These are phyloP conservation scores for Drosophila nr. perissopoda DNA, from an alignment of 2,888 invertebrate species.

Conservation along the genomic window DNA sequence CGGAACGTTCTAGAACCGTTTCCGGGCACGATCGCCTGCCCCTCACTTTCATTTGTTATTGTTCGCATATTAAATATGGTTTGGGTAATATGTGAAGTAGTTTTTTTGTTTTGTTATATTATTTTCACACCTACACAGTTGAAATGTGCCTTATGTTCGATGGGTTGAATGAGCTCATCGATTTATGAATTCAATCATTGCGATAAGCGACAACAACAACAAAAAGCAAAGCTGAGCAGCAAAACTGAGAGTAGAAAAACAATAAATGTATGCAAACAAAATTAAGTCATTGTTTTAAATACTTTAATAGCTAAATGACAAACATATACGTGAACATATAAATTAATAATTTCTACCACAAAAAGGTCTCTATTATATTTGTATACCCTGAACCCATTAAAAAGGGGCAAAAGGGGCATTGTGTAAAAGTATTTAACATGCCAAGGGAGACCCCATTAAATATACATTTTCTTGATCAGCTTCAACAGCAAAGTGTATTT, in stretches of 20 bases:
- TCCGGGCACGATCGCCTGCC: neutral
- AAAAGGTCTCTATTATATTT: neutral
- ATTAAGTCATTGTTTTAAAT: conserved; percentile 9
- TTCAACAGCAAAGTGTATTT: neutral
- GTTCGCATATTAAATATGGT: conserved; percentile 16
- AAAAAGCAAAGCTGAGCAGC: neutral
- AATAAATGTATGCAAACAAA: neutral
- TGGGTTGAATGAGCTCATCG: conserved; percentile 56
- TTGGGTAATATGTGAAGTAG: neutral
- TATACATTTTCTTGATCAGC: neutral
- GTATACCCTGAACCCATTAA: neutral
- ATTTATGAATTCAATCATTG: too few species aligned
- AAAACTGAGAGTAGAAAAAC: conserved; percentile 2
- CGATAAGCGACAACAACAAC: neutral
- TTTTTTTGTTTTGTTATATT: conserved; percentile 4
- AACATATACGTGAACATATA: neutral
- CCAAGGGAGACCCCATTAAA: neutral
- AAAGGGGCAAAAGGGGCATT: neutral
- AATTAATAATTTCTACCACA: neutral
- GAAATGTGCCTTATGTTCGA: conserved; percentile 13
- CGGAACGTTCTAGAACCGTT: conserved; percentile 5
- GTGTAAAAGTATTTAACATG: neutral
- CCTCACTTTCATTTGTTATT: conserved; percentile 18
- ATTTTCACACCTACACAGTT: conserved; percentile 24
- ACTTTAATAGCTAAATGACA: neutral